These are phyloP conservation scores for Lycocerus yunnanus DNA, from an alignment of 2,888 invertebrate genomes.

Conservation along the genomic window DNA sequence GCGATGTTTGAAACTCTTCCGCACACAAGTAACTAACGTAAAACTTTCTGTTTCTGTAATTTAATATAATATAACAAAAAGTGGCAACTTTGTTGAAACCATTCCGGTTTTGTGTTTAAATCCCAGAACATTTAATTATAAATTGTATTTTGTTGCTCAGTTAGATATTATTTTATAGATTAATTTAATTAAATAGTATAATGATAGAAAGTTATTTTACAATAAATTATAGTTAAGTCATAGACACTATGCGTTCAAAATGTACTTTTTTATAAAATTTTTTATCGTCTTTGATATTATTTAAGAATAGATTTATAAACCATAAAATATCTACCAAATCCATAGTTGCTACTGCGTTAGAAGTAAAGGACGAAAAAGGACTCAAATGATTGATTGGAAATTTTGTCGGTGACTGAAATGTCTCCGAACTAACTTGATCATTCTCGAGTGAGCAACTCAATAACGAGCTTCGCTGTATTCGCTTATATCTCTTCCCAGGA, in stretches of 20 bases:
- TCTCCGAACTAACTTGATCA: conserved; percentile 27
- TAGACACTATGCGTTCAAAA: not conserved
- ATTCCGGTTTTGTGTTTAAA: not conserved
- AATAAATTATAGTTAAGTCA: not conserved
- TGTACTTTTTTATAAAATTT: not conserved
- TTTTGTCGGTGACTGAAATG: conserved; percentile 22
- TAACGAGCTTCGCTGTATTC: conserved; percentile 29
- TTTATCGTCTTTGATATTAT: not conserved
- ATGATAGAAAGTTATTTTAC: not conserved
- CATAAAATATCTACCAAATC: not conserved
- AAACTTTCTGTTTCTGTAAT: conserved; percentile 4
- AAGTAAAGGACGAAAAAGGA: conserved; percentile 4
- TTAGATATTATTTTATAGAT: not conserved
- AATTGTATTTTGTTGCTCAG: not conserved
- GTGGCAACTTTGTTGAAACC: conserved; percentile 2
- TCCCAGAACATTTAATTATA: not conserved
- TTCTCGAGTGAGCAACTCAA: conserved; percentile 31
- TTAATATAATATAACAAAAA: conserved; percentile 1
- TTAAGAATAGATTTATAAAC: not conserved
- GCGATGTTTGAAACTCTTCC: conserved; percentile 12
- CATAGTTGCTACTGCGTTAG: not conserved
- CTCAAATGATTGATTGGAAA: conserved; percentile 22
- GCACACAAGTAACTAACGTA: conserved; percentile 13
- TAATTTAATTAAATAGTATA: not conserved
- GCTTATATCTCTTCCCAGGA: conserved; percentile 20